Conservation (phyloP, 2,113 vertebrate species). For the Cygnus atratus region DNA sequence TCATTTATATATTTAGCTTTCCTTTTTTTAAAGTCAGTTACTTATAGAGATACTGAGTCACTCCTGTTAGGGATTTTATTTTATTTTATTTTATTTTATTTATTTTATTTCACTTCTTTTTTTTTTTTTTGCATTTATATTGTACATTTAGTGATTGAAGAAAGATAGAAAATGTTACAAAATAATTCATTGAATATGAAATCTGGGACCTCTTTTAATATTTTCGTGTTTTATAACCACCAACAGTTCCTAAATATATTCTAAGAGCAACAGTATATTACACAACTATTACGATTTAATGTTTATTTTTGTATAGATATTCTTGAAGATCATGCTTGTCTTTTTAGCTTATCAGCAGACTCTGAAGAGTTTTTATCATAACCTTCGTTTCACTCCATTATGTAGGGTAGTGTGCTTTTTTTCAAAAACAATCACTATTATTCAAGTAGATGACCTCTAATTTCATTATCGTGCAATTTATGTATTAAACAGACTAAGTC, state of each 20-base stretch:
- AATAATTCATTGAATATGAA: neutral
- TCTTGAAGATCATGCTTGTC: neutral
- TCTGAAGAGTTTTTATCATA: slow-evolving; percentile 7
- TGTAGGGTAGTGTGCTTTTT: neutral
- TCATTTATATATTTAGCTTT: neutral
- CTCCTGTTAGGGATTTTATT: rapidly evolving
- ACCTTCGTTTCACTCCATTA: neutral
- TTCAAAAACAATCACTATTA: neutral
- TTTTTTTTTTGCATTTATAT: neutral
- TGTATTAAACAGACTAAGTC: slow-evolving; percentile 11
- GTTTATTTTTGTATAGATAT: neutral
- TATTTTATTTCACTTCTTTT: neutral
- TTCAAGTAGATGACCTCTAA: slow-evolving; percentile 1
- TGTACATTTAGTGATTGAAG: neutral
- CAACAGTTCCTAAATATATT: neutral
- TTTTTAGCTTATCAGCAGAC: neutral
- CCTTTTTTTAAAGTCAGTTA: neutral
- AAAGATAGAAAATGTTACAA: neutral
- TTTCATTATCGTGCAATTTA: slow-evolving; percentile 55
- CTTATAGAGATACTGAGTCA: neutral
- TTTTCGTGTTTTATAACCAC: neutral
- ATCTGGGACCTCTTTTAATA: neutral
- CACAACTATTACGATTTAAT: neutral
- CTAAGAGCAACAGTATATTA: neutral
- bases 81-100: too few species aligned